Evolutionary conservation across 2,888 invertebrate genomes (phyloP).

Genomic region (Monopis laevigella): DNA sequence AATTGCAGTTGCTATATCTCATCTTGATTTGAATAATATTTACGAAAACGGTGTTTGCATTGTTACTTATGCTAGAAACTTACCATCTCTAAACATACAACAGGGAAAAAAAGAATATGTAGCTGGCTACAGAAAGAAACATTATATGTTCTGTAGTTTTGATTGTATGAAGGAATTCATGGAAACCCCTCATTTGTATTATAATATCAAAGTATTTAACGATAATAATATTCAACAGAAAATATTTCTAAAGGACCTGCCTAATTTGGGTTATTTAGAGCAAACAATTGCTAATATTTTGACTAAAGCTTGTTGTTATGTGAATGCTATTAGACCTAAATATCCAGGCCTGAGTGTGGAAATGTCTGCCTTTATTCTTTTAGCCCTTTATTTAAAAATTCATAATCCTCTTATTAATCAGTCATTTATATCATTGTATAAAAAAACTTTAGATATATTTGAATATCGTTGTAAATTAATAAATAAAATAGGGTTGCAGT

Average conservation of each 20-base stretch:
- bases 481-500: slow-evolving; percentile 40
- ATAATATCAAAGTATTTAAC: slow-evolving; percentile 48
- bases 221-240: slow-evolving; percentile 37
- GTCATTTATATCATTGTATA: slow-evolving; percentile 34
- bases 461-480: slow-evolving; percentile 44
- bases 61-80: slow-evolving; percentile 66
- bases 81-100: slow-evolving; percentile 49
- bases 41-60: slow-evolving; percentile 69
- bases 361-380: slow-evolving; percentile 60
- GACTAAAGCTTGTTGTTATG: slow-evolving; percentile 60
- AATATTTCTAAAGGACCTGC: slow-evolving; percentile 53
- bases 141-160: slow-evolving; percentile 65
- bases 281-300: slow-evolving; percentile 65
- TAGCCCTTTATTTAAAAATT: slow-evolving; percentile 67
- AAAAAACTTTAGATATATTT: slow-evolving; percentile 37
- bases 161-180: slow-evolving; percentile 63
- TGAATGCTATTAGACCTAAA: slow-evolving; percentile 64
- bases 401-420: slow-evolving; percentile 42
- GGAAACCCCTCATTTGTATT: slow-evolving; percentile 54
- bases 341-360: slow-evolving; percentile 64
- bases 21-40: slow-evolving; percentile 61
- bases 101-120: slow-evolving; percentile 53
- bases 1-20: slow-evolving; percentile 52
- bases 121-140: slow-evolving; percentile 50
- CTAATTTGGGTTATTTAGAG: slow-evolving; percentile 69